Conservation (phyloP, 2,888 invertebrate species). For the Sericinus montela region DNA sequence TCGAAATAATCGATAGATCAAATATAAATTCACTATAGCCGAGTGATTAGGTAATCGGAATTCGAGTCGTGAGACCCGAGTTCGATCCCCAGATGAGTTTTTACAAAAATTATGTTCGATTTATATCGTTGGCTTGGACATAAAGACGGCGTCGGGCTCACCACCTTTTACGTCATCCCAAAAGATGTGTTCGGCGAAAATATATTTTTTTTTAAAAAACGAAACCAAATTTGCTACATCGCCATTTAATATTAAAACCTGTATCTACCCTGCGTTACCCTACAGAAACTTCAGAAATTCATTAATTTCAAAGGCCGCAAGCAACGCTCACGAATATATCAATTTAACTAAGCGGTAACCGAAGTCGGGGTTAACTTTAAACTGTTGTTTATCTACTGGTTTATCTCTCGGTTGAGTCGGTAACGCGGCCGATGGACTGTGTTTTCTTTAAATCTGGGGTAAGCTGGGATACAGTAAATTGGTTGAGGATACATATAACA, state of each 20-base stretch:
- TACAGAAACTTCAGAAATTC: conserved; percentile 14
- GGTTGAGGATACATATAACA: conserved; percentile 15
- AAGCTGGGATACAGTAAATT: conserved; percentile 26
- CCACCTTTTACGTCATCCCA: no score
- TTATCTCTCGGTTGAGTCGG: conserved; percentile 19
- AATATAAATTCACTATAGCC: no score
- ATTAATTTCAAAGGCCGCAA: conserved; percentile 17
- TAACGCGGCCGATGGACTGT: conserved; percentile 18
- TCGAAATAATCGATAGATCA: no score
- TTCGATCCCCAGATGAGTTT: no score
- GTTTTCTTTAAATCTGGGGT: conserved; percentile 32
- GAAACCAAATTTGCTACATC: neutral
- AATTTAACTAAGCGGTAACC: conserved; percentile 21
- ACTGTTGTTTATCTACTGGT: conserved; percentile 19
- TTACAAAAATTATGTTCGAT: no score
- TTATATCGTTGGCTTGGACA: no score
- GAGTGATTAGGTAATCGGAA: no score
- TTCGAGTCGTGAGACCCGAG: no score
- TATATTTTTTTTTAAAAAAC: no score
- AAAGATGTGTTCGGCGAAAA: no score
- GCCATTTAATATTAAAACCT: conserved; percentile 6
- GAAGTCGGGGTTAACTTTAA: conserved; percentile 20
- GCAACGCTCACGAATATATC: conserved; percentile 18
- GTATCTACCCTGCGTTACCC: neutral
- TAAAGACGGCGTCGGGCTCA: no score